Percentiles rank a stretch among this genome's conserved stretches.
These are phyloP conservation scores for Rhabditophanes sp. DNA, from an alignment of 2,888 invertebrate species.

Conservation along the genomic window DNA sequence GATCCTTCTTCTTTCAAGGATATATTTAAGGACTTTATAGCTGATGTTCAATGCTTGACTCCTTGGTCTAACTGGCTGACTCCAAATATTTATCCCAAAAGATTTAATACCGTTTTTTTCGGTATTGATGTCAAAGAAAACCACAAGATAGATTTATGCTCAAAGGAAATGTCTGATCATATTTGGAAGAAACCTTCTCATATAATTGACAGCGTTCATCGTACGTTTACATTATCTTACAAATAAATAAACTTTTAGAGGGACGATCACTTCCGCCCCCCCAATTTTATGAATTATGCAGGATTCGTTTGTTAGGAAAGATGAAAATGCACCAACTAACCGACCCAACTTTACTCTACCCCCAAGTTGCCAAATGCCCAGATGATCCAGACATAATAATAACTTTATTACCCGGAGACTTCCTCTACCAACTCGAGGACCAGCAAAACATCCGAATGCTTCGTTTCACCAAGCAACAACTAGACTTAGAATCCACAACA, in stretches of 20 bases:
- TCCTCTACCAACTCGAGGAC: conserved; percentile 1
- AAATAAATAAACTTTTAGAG: conserved; percentile 1
- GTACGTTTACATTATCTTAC: background rate
- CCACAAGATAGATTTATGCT: conserved; percentile 7
- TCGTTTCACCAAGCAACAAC: no score
- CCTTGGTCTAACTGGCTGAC: conserved; percentile 35
- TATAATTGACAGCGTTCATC: conserved; percentile 8
- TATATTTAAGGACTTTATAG: conserved; percentile 10
- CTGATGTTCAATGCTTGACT: conserved; percentile 18
- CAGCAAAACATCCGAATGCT: no score
- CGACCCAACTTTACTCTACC: no score
- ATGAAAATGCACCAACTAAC: no score
- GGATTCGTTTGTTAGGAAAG: conserved; percentile 14
- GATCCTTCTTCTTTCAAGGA: conserved; percentile 1
- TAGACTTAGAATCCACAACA: no score
- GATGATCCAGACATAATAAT: no score
- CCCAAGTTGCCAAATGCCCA: no score
- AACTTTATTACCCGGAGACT: conserved; percentile 3
- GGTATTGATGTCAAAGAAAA: conserved; percentile 19
- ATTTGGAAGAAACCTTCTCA: conserved; percentile 13
- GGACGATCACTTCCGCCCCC: conserved; percentile 43
- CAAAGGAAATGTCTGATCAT: conserved; percentile 16
- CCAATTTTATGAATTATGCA: conserved; percentile 32
- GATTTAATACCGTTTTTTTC: conserved; percentile 30
- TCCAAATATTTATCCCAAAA: conserved; percentile 13